These are phyloP conservation scores for Trichopoda pennipes DNA, from an alignment of 2,888 invertebrate genomes.

Conservation along the genomic window DNA sequence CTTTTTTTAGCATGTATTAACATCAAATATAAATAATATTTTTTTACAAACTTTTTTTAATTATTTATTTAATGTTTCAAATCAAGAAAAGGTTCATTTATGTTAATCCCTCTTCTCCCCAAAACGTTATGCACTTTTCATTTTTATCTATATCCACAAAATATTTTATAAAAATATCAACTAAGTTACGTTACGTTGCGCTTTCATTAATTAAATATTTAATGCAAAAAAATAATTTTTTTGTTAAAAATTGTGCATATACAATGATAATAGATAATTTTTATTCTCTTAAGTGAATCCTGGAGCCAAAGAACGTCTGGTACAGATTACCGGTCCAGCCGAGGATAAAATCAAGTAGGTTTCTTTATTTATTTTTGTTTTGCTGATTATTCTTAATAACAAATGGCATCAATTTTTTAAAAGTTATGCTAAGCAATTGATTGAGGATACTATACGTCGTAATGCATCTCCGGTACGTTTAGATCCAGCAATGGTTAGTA, in stretches of 20 bases:
- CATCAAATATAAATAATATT: slow-evolving; percentile 14
- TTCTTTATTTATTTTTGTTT: background rate
- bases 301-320: slow-evolving; percentile 95
- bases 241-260: background rate
- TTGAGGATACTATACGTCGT: slow-evolving; percentile 96
- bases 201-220: slow-evolving; percentile 42
- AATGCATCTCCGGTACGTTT: slow-evolving; percentile 95
- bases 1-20: slow-evolving; percentile 59
- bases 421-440: slow-evolving; percentile 94
- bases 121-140: slow-evolving; percentile 47
- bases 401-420: slow-evolving; percentile 13
- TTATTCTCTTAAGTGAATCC: slow-evolving; percentile 87
- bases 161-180: slow-evolving; percentile 11
- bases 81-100: slow-evolving; percentile 12
- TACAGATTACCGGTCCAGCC: slow-evolving; percentile 96
- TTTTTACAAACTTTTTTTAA: slow-evolving; percentile 23
- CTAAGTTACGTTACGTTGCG: slow-evolving; percentile 18
- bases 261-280: slow-evolving; percentile 12
- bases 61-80: slow-evolving; percentile 22
- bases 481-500: slow-evolving; percentile 82
- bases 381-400: background rate
- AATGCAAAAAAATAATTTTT: background rate
- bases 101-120: slow-evolving; percentile 21
- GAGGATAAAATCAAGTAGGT: slow-evolving; percentile 96
- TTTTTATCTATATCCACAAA: slow-evolving; percentile 41